Evolutionary conservation across 2,888 invertebrate species (phyloP), one percentile per base, ranked within the genome.

Genomic region (Drosophila kambysellisi): DNA sequence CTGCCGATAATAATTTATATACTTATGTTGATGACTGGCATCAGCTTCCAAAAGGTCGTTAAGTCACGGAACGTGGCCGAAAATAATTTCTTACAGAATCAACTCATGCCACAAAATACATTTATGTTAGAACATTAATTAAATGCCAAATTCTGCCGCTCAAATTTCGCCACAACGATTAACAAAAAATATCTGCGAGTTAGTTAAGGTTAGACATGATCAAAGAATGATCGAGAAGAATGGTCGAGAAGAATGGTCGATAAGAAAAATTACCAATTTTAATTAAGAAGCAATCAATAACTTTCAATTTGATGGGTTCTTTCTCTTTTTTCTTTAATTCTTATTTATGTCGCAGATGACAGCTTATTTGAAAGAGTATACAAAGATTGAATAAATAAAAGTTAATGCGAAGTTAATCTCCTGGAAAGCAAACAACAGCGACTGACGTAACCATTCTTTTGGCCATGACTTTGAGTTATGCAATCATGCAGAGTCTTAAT

Each of bases 1-100:
- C 87, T 83, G 83, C 74, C 87, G 79, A 87, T 83, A 83, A 68
- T 86, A 76, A 84, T 84, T 86, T 89, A 87, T 89, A 83, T 81
- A 68, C 68, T 70, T 77, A 69, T 72, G 43, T 43, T 65, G 60
- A 62, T 60, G 76, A 80, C 68, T 63, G 67, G 62, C 73, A 70
- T 71, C 71, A 50, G 53, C 63, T 56, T 46, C 57, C 17, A 58
- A 83, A 89, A 89, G 88, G 82, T 89, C 89, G 81, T 84, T 84
- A 89, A 84, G 76, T 65, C 81, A 70, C 81, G 69, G 70, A 69
- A 66, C 63, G 61, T 66, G 64, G 63, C 56, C 53, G 17, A 70
- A 70, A 41, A 74, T 77, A 64, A 74, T 69, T 71, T 71, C 67
- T 75, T 80, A 77, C 79, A 86, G 25, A 65, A 54, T 51, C 30